These are phyloP conservation scores for Delphinapterus leucas DNA, from an alignment of 2,113 vertebrate species.

Conservation along the genomic window DNA sequence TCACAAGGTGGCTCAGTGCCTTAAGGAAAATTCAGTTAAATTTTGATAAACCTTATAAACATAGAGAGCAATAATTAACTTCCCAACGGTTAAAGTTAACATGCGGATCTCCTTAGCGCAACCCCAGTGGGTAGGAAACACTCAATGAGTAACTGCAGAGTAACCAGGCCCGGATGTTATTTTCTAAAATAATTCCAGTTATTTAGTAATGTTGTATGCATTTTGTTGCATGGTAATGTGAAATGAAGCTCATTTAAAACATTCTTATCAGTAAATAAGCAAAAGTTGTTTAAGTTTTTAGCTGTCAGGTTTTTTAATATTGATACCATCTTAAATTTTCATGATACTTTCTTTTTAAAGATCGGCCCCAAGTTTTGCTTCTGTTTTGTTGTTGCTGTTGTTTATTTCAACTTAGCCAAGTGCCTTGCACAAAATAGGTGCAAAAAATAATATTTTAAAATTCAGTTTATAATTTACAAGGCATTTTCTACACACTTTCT, in stretches of 20 bases:
- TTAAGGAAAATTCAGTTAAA: slow-evolving; percentile 65
- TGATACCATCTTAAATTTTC: neutral
- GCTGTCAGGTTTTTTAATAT: neutral
- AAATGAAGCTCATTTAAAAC: neutral
- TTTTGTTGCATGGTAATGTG: neutral
- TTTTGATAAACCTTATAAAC: slow-evolving; percentile 72
- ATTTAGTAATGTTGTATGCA: neutral
- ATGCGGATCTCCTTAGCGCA: neutral
- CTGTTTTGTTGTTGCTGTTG: neutral
- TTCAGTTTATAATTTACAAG: neutral
- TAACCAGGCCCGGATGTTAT: neutral
- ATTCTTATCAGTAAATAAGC: neutral
- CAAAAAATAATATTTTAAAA: neutral
- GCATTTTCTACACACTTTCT: neutral
- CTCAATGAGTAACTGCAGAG: neutral
- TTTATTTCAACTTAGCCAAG: neutral
- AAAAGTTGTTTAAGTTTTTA: slow-evolving; percentile 12
- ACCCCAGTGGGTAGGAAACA: slow-evolving; percentile 22
- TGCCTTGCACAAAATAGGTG: neutral
- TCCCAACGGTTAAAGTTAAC: slow-evolving; percentile 4
- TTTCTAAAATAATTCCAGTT: neutral
- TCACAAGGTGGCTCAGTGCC: slow-evolving; percentile 27
- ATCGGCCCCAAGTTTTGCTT: neutral
- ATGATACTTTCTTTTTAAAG: neutral
- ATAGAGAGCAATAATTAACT: slow-evolving; percentile 78